phyloP scores from a whole-genome alignment of 2,888 invertebrate species.

The Mythimna lalbum region DNA sequence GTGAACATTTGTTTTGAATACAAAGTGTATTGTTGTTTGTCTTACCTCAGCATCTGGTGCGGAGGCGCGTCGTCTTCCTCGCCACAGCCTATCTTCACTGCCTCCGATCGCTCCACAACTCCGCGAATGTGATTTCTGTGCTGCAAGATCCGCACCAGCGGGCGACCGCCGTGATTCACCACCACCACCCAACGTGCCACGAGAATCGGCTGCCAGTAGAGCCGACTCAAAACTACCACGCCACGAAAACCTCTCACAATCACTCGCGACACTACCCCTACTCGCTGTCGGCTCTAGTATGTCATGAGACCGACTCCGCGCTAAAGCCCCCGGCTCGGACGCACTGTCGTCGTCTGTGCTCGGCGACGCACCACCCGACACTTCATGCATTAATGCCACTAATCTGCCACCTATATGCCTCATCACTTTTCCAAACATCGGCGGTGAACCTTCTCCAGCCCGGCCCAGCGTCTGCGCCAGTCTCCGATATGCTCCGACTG shows the following conservation, averaged over 20 bases:
- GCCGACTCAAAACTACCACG: constrained; percentile 98
- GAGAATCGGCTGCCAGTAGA: constrained; percentile 95
- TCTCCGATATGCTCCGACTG: constrained; percentile 96
- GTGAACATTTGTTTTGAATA: constrained; percentile 5
- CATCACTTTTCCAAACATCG: constrained; percentile 97
- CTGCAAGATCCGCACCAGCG: constrained; percentile 95
- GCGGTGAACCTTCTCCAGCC: constrained; percentile 94
- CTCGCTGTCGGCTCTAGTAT: constrained; percentile 92
- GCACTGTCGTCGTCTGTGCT: constrained; percentile 94
- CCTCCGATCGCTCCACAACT: constrained; percentile 97
- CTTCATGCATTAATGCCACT: constrained; percentile 97
- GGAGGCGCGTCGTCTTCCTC: constrained; percentile 85
- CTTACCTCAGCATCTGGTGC: constrained; percentile 89
- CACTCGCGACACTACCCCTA: constrained; percentile 94
- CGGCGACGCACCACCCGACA: constrained; percentile 94
- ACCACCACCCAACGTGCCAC: constrained; percentile 94
- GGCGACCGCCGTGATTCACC: constrained; percentile 95
- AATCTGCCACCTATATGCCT: constrained; percentile 96
- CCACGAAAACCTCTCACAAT: constrained; percentile 97
- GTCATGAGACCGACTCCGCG: constrained; percentile 96
- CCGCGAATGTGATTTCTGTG: constrained; percentile 94
- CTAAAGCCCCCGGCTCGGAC: constrained; percentile 92
- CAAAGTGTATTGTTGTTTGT: background rate
- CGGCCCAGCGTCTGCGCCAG: constrained; percentile 96
- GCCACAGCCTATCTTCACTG: constrained; percentile 90